These are phyloP conservation scores for Lochmaea crataegi DNA, from an alignment of 2,888 invertebrate species.

Conservation along the genomic window DNA sequence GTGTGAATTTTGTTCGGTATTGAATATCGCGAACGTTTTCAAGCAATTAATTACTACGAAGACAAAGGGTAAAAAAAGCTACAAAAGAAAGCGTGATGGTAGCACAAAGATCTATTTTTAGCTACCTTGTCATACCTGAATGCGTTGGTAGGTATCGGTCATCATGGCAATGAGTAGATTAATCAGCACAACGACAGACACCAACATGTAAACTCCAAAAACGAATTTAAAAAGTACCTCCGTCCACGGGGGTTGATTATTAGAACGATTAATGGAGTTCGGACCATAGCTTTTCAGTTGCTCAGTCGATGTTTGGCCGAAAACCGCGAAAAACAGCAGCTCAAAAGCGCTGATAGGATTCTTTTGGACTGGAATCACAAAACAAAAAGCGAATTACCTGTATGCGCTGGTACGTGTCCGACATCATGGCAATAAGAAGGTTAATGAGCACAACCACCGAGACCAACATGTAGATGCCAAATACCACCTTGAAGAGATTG, in stretches of 20 bases:
- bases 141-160: conserved; percentile 99
- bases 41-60: neutral
- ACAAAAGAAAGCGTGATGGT: conserved; percentile 40
- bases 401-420: conserved; percentile 99
- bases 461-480: conserved; percentile 98
- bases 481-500: conserved; percentile 89
- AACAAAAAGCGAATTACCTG: conserved; percentile 78
- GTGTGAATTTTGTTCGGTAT: no score
- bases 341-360: conserved; percentile 94
- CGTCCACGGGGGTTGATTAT: conserved; percentile 83
- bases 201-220: conserved; percentile 97
- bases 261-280: conserved; percentile 54
- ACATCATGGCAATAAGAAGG: conserved; percentile 99
- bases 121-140: conserved; percentile 78
- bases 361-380: conserved; percentile 86
- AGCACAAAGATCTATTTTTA: conserved; percentile 36
- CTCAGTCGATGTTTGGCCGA: conserved; percentile 91
- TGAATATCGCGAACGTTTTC: no score
- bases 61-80: conserved; percentile 38
- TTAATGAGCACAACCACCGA: conserved; percentile 98
- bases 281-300: conserved; percentile 76
- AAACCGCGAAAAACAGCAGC: conserved; percentile 98
- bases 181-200: conserved; percentile 98
- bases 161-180: conserved; percentile 99
- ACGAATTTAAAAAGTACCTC: conserved; percentile 88